Conservation (phyloP, 2,113 vertebrate species). For the Rhegmatorhina hoffmannsi region DNA sequence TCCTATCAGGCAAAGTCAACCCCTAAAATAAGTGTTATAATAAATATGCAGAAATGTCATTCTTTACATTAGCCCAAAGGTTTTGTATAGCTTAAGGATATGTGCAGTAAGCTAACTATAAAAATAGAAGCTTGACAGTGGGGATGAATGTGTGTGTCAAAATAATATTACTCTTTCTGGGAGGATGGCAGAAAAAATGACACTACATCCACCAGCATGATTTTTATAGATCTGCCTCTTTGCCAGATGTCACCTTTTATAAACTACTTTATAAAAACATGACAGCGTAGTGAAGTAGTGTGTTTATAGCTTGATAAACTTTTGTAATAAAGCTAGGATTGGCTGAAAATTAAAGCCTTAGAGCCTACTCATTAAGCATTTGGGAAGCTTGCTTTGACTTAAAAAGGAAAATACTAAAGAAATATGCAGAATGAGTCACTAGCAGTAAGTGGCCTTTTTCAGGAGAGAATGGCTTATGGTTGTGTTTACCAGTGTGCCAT, state of each 20-base stretch:
- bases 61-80: slow-evolving; percentile 83
- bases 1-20: slow-evolving; percentile 78
- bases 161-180: slow-evolving; percentile 85
- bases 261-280: slow-evolving; percentile 82
- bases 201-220: slow-evolving; percentile 78
- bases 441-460: slow-evolving; percentile 5
- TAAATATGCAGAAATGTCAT: slow-evolving; percentile 84
- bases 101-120: slow-evolving; percentile 79
- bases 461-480: slow-evolving; percentile 11
- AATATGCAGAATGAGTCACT: slow-evolving; percentile 25
- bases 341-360: slow-evolving; percentile 74
- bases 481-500: slow-evolving; percentile 14
- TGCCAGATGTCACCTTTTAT: slow-evolving; percentile 85
- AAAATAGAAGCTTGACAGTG: slow-evolving; percentile 84
- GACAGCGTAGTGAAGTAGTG: slow-evolving; percentile 67
- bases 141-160: slow-evolving; percentile 84
- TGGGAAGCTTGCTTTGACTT: slow-evolving; percentile 58
- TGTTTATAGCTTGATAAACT: slow-evolving; percentile 82
- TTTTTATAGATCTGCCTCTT: slow-evolving; percentile 81
- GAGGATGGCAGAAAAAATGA: slow-evolving; percentile 78
- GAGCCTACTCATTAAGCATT: slow-evolving; percentile 72
- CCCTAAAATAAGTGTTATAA: slow-evolving; percentile 76
- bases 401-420: slow-evolving; percentile 50
- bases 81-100: slow-evolving; percentile 84
- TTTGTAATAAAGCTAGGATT: slow-evolving; percentile 76